Base-by-base conservation (phyloP, 2,113 vertebrate genomes). In the Tylochromis polylepis region DNA sequence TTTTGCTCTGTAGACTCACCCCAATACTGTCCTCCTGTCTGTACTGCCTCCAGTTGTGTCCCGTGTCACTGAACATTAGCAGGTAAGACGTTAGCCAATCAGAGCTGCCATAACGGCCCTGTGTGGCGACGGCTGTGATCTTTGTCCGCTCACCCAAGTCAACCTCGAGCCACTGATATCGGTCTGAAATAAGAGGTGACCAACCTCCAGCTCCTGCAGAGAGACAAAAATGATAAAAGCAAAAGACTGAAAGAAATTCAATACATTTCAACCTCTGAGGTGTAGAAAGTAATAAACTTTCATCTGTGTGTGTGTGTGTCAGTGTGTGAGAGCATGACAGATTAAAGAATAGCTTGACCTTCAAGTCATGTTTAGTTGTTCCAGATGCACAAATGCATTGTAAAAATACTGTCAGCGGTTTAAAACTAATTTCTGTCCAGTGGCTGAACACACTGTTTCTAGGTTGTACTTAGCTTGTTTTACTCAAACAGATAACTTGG, bases 31-130 rank as follows among this genome's bases (percentile, higher is more conserved):
- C 98, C 83, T 98, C 97, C 86, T 97, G 97, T 11, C 96, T 95
- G 91, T 98, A 97, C 14, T 97, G 97, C 38, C 96, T 98, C 98
- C 98, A 99, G 93, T 99, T 98, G 92, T 95, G 95, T 53, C 97
- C 98, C 3, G 97, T 97, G 78, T 99, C 98, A 16, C 97, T 98
- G 93, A 97, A 98, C 97, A 98, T 97, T 87, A 99, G 95, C 84
- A 97, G 93, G 89, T 98, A 99, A 79, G 96, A 97, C 82, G 97
- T 97, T 87, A 98, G 97, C 97, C 98, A 99, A 12, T 98, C 96
- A 1, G 98, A 98, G 91, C 98, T 99, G 67, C 89, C 89, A 18
- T 91, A 91, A 7, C 89, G 89, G 8, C 89, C 89, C 34, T 91
- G 89, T 12, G 89, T 98, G 62, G 98, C 97, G 16, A 98, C 94